Evolutionary conservation across 2,888 invertebrate genomes (phyloP).

Genomic region (Dryomyza anilis): DNA sequence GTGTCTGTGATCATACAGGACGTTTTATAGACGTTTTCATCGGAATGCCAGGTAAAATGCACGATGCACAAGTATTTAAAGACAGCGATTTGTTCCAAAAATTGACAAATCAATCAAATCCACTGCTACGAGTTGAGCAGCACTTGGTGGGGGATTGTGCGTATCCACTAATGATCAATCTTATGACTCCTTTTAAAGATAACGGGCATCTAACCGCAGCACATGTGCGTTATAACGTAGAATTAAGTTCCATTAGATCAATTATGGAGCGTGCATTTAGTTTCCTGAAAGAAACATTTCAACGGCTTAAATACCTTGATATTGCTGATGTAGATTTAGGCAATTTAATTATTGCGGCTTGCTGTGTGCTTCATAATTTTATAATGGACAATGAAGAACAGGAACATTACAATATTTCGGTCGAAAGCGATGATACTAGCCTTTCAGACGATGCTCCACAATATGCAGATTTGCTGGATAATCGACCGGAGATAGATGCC

Average conservation of each 20-base stretch:
- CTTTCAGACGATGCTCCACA: too few species aligned
- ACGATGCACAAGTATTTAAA: slow-evolving; percentile 2
- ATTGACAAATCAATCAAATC: background rate
- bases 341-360: background rate
- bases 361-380: too few species aligned
- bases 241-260: slow-evolving; percentile 4
- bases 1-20: background rate
- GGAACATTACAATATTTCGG: too few species aligned
- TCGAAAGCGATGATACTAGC: too few species aligned
- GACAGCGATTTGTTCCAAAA: background rate
- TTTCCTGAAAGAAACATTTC: background rate
- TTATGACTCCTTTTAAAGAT: slow-evolving; percentile 13
- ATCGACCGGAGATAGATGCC: too few species aligned
- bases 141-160: slow-evolving; percentile 9
- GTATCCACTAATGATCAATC: slow-evolving; percentile 7
- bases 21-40: slow-evolving; percentile 15
- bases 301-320: background rate
- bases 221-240: background rate
- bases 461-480: too few species aligned
- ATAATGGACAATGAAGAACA: too few species aligned
- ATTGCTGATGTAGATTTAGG: background rate
- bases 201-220: slow-evolving; percentile 5
- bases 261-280: slow-evolving; percentile 12
- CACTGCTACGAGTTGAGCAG: background rate
- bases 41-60: slow-evolving; percentile 23